A percentile compares a stretch with the other conserved stretches of the same genome.
Conservation (phyloP, 2,888 invertebrate species). For the Pollenia amentaria region DNA sequence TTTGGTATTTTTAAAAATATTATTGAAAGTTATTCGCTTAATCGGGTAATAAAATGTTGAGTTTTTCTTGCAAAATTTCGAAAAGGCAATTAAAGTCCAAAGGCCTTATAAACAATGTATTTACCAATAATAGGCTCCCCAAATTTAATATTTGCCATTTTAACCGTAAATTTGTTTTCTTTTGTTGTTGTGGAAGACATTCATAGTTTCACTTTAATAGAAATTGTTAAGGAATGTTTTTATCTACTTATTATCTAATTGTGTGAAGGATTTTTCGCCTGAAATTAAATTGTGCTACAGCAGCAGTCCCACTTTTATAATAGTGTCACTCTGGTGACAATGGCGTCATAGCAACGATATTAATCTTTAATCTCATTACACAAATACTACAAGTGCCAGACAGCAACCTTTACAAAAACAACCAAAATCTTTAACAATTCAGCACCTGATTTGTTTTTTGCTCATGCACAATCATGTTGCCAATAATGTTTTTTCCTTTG, state of each 20-base stretch:
- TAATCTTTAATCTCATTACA: slow-evolving; percentile 54
- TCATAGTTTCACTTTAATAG: no score
- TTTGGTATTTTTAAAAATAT: no score
- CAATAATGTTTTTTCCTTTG: slow-evolving; percentile 31
- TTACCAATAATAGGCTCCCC: no score
- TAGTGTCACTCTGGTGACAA: slow-evolving; percentile 46
- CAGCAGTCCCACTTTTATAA: not conserved
- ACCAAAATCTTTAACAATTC: slow-evolving; percentile 1
- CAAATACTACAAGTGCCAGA: slow-evolving; percentile 39
- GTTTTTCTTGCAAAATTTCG: no score
- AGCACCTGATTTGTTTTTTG: slow-evolving; percentile 25
- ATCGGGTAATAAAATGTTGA: no score
- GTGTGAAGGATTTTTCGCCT: slow-evolving; percentile 15
- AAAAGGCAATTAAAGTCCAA: no score
- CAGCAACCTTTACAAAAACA: slow-evolving; percentile 3
- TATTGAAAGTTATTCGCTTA: no score
- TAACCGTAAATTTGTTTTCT: no score
- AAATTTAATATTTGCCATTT: no score
- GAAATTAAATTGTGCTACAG: slow-evolving; percentile 11
- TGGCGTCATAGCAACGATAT: slow-evolving; percentile 61
- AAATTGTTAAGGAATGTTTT: not conserved
- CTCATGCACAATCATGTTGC: not conserved
- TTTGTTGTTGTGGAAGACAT: no score
- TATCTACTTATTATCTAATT: slow-evolving; percentile 14
- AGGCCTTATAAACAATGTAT: no score